These are phyloP conservation scores for Nowickia ferox DNA, from an alignment of 2,888 invertebrate genomes.

Conservation along the genomic window DNA sequence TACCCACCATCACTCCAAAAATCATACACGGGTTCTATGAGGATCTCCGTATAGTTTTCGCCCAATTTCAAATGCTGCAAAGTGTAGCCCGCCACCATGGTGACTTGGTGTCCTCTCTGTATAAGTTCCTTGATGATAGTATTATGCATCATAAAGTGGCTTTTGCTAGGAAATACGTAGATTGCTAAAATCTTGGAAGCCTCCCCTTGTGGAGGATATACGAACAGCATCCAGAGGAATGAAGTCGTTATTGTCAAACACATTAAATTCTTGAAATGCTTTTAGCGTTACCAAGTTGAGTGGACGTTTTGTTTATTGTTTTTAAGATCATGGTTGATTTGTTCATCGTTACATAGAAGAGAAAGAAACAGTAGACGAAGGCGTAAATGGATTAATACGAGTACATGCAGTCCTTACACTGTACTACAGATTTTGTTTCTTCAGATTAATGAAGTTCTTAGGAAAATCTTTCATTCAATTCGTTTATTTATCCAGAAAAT, in stretches of 20 bases:
- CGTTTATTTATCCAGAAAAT: too few species aligned
- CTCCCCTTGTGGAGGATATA: conserved; percentile 24
- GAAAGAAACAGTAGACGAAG: neutral
- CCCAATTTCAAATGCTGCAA: conserved; percentile 77
- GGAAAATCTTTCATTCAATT: too few species aligned
- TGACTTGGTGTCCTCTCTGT: conserved; percentile 83
- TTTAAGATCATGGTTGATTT: neutral
- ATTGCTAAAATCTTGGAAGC: conserved; percentile 83
- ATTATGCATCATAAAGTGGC: conserved; percentile 84
- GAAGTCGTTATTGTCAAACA: conserved; percentile 9
- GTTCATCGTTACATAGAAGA: neutral
- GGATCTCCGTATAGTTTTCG: conserved; percentile 80
- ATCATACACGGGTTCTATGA: conserved; percentile 81
- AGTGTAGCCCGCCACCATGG: conserved; percentile 79
- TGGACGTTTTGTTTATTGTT: neutral
- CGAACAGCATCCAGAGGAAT: conserved; percentile 24
- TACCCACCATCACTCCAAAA: conserved; percentile 78
- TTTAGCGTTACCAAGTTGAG: neutral
- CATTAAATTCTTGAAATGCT: conserved; percentile 44
- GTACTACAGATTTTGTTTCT: too few species aligned
- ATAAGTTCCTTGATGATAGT: conserved; percentile 83
- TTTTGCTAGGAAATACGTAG: conserved; percentile 83
- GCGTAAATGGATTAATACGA: neutral
- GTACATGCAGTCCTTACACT: too few species aligned
- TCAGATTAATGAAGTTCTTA: too few species aligned